Evolutionary conservation across 2,888 invertebrate species (phyloP).

Genomic region (Rhamnusium bicolor): DNA sequence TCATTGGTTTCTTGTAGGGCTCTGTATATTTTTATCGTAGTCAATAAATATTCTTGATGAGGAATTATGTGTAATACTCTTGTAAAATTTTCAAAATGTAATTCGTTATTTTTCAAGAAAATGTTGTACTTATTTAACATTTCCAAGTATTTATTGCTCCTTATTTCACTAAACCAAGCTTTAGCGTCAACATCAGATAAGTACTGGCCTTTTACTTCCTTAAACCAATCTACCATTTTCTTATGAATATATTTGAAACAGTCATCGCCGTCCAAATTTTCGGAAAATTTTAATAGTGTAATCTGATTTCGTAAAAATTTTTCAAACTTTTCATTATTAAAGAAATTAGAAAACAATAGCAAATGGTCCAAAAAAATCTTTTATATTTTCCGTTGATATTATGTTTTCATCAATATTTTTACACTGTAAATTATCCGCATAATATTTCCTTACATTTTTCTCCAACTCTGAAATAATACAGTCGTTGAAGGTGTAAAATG

Average conservation of each 20-base stretch:
- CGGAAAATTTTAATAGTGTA: neutral
- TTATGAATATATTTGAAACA: neutral
- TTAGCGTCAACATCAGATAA: neutral
- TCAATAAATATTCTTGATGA: neutral
- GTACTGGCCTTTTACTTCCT: neutral
- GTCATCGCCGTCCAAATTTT: neutral
- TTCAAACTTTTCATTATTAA: neutral
- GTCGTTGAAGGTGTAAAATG: neutral
- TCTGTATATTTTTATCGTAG: neutral
- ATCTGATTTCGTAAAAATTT: neutral
- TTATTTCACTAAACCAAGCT: neutral
- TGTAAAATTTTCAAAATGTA: no score
- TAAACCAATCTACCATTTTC: constrained; percentile 1
- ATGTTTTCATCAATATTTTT: neutral
- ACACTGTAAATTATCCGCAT: neutral
- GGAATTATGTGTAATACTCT: neutral
- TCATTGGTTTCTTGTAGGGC: neutral
- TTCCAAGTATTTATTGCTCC: constrained; percentile 8
- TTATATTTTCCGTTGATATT: neutral
- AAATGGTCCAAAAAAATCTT: neutral
- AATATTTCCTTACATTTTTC: neutral
- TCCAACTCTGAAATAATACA: neutral
- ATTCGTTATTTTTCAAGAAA: constrained; percentile 3
- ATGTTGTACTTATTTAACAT: neutral
- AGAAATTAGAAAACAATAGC: neutral